Evolutionary conservation across 2,888 invertebrate genomes (phyloP), one percentile per base, ranked within the genome.

Genomic region (Zeuzera pyrina): DNA sequence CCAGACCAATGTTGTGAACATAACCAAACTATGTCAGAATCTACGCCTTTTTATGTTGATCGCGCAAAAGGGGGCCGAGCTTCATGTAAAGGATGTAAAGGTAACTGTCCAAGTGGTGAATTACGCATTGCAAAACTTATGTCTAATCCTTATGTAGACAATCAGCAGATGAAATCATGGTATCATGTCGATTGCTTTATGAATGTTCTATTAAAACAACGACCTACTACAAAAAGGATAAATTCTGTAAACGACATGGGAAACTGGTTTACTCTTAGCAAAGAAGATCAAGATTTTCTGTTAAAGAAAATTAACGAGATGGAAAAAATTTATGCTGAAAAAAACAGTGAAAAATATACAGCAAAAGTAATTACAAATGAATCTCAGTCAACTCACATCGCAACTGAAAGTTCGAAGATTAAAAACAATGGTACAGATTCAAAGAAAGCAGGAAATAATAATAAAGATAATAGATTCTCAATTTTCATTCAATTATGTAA

Each of bases 21-120:
- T n/a, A n/a, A n/a, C n/a, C 2, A 12, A 25, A 25, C 12, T 11
- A 25, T 66, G 68, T 30, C 62, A 12, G 62, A 64, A 21, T 48
- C 44, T 31, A 52, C 57, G 12, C 86, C 87, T 3, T 92, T 91
- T 68, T 87, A 84, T 33, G 87, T 89, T 6, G 95, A 95, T 46
- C 87, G 91, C 40, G 94, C 94, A 0, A 94, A 94, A 73, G 86
- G 89, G 7, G 92, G 92, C 0, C 85, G 91, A 30, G 91, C 95
- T 1, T 87, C 88, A 8, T 96, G 96, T 59, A 95, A 95, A 66
- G 93, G 91, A 52, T 96, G 95, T 66, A 95, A 95, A 74, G 79
- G 87, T 36, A 90, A 90, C 53, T 91, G 94, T 52, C 87, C 87
- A 1, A 87, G 88, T 54, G 92, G 90, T 12, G 85, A 87, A 36